Evolutionary conservation across 2,797 vertebrate genomes (phyloP), one percentile per base, ranked within the genome.

Genomic region (Presbytis comata): DNA sequence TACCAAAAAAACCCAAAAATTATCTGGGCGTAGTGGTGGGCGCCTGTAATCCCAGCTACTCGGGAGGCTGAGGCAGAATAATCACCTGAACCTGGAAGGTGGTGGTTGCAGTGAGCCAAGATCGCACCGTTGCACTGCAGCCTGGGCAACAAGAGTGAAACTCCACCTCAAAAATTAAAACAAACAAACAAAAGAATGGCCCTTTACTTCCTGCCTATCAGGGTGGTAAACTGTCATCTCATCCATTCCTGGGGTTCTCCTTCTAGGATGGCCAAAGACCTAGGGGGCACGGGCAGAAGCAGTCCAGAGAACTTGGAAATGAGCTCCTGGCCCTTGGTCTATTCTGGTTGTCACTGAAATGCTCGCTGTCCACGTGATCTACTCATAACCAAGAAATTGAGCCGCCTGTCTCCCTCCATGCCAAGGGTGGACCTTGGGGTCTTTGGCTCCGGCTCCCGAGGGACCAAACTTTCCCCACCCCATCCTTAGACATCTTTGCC

Each of bases 401-500:
- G 28, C 22, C 14, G 0, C 26, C 70, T 11, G 13, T 1, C 88
- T 26, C n/a, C 83, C 53, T 48, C 24, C 28, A 4, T 0, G 22
- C 19, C 67, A 33, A 46, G 14, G 10, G 21, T 21, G n/a, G 21
- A 26, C 22, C 39, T 59, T 21, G 79, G 8, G 3, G 30, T 44
- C 70, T 86, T 64, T 28, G 78, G 41, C 59, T 55, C 28, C 28
- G 19, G 39, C 28, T 74, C 44, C 64, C 13, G 26, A 44, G 46
- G 53, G 30, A 72, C 17, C 0, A 0, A 61, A 26, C 2, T 0
- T 24, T 39, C n/a, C 24, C 74, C 8, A 4, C 1, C 4, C 53
- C 28, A 28, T 30, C 41, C 50, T 44, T 24, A 26, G 57, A 90
- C 55, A 39, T 2, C 55, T 22, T 28, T 1, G 5, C 48, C 33